Evolutionary conservation across 2,797 vertebrate species (phyloP), one percentile per base, ranked within the genome.

Genomic region (Eulemur coronatus): DNA sequence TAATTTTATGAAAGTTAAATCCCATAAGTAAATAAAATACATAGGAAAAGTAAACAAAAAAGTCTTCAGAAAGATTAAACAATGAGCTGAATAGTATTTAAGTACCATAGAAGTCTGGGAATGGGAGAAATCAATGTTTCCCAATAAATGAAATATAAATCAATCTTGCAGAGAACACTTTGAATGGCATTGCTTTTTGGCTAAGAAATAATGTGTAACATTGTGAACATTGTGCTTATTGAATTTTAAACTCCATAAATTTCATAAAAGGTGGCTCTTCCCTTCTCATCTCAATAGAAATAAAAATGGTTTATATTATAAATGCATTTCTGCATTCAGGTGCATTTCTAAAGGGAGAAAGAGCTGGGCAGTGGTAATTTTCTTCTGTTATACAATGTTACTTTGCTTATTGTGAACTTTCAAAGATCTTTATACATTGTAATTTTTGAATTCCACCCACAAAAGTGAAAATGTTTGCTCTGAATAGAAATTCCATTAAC

Each of bases 61-160:
- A 82, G 1, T 0, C 50, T 67, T 26, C 24, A 81, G 43, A 84
- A 87, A 96, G 38, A 87, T 93, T 35, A 80, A 82, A 38, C 35
- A 84, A 81, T 84, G 33, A 80, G 14, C 76, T 91, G 79, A 94
- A 92, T 82, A 81, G 72, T 95, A 90, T 94, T 93, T n/a, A 89
- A 87, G 38, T 20, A 41, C 15, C 43, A 63, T 2, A 76, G 73
- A 97, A 85, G 10, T 96, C 88, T 89, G 33, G 13, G 30, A 91
- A 90, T 93, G 72, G 38, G 30, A 4, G 35, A 92, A 95, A 65
- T 89, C 65, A 94, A 24, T 79, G 59, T 94, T 91, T 97, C 91
- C 61, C n/a, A 93, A 90, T 97, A 97, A 96, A 97, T 95, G 96
- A 97, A 96, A 96, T 91, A 94, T 69, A 94, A 94, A 33, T 84